Evolutionary conservation across 2,797 vertebrate species (phyloP), one percentile per base, ranked within the genome.

Genomic region (Naso thynnoides): DNA sequence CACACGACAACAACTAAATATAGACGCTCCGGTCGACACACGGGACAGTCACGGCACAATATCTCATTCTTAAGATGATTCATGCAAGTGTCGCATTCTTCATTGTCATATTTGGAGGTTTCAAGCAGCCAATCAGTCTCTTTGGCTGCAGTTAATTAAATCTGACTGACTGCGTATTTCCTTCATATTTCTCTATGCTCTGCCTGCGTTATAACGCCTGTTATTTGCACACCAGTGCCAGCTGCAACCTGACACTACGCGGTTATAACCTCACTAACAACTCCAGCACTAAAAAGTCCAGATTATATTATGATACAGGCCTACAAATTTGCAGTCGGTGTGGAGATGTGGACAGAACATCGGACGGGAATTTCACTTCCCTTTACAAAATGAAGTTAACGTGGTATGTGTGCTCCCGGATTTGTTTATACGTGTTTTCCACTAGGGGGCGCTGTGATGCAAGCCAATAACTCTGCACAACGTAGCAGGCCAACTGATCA

Each of bases 1-100:
- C 91, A 91, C 86, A 92, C 92, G 90, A 92, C 92, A 80, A 74
- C 73, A 72, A 70, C 94, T 93, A 95, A 92, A 93, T 94, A 93
- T 95, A 95, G 92, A 61, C 45, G 49, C 26, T 44, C 60, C 55
- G 72, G 68, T 33, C 26, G 38, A 75, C 70, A 36, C 53, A 78
- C 16, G 36, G 50, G 42, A 27, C 41, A 49, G n/a, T n/a, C n/a
- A n/a, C n/a, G n/a, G 13, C 39, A 54, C 23, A 41, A 57, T 42
- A 49, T 59, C 39, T 24, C 0, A 15, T 15, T 21, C 9, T 39
- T 48, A 27, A 16, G 19, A 27, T 13, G 56, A 29, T 62, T 45
- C 2, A 8, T 8, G 4, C 7, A 24, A 50, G 44, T 11, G 41
- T 10, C 18, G 18, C 5, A 57, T 27, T 38, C 5, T 50, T 23